Percentiles rank a stretch among this genome's conserved stretches.
Evolutionary conservation across 2,797 vertebrate genomes (phyloP).

Genomic region (Microctenopoma lineatum): DNA sequence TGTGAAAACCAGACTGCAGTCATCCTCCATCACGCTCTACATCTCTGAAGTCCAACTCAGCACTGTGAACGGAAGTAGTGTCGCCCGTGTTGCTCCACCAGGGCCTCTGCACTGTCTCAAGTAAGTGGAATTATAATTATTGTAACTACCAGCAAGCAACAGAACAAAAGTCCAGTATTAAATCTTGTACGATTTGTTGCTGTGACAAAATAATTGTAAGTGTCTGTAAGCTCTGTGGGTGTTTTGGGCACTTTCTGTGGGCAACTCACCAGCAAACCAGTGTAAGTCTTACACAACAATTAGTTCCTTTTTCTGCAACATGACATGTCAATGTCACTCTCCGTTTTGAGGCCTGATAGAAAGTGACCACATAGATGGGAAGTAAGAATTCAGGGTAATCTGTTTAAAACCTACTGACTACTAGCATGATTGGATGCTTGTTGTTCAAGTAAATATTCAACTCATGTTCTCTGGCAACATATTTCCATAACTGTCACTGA

Average conservation of each 20-base stretch:
- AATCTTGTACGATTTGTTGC: not conserved
- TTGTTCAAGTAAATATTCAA: constrained; percentile 26
- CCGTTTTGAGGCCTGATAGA: constrained; percentile 1
- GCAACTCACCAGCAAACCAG: not conserved
- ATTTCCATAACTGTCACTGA: constrained; percentile 4
- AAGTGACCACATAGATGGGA: constrained; percentile 32
- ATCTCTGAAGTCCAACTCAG: constrained; percentile 96
- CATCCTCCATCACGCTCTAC: constrained; percentile 93
- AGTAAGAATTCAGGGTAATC: constrained; percentile 29
- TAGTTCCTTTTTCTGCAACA: not conserved
- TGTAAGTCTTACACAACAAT: constrained; percentile 1
- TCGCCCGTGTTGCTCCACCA: constrained; percentile 90
- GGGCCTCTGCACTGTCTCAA: constrained; percentile 97
- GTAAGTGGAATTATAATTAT: constrained; percentile 82
- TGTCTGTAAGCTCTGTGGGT: not conserved
- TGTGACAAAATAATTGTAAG: not conserved
- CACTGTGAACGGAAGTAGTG: constrained; percentile 90
- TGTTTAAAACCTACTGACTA: constrained; percentile 4
- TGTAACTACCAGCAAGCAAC: not conserved
- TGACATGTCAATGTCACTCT: not conserved
- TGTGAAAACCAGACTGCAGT: constrained; percentile 97
- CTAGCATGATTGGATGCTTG: not conserved
- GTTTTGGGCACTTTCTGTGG: constrained; percentile 1
- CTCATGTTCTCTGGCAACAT: constrained; percentile 4
- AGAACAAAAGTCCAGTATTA: too few species aligned